phyloP scores from a whole-genome alignment of 1,140 invertebrate species.

The Habropoda laboriosa region DNA sequence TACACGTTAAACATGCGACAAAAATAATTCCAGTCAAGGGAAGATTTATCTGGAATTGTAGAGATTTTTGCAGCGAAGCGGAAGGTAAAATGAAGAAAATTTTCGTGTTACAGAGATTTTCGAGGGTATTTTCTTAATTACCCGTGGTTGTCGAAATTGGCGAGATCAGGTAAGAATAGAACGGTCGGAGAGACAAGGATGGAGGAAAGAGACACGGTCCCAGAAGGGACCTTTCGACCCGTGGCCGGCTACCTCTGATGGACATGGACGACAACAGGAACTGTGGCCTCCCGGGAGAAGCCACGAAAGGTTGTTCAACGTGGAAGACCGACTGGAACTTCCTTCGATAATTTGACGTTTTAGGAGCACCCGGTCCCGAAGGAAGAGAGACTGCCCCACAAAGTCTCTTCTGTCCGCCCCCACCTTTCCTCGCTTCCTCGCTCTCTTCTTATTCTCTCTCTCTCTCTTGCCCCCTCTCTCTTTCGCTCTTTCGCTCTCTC shows the following conservation, averaged over 20 bases:
- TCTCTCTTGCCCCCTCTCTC: not conserved
- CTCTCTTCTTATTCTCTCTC: not conserved
- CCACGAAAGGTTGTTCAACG: slow-evolving; percentile 43
- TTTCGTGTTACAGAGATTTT: too few species aligned
- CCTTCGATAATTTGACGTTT: slow-evolving; percentile 58
- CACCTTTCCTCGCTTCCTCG: not conserved
- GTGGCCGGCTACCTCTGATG: not conserved
- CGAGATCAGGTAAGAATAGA: too few species aligned
- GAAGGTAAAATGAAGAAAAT: too few species aligned
- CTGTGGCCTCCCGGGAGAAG: slow-evolving; percentile 16
- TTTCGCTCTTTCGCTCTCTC: too few species aligned
- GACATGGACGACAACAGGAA: slow-evolving; percentile 12
- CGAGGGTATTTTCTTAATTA: too few species aligned
- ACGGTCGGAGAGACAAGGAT: too few species aligned
- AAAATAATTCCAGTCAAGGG: too few species aligned
- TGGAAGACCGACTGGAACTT: slow-evolving; percentile 39
- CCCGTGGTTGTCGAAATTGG: too few species aligned
- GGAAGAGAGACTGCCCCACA: slow-evolving; percentile 31
- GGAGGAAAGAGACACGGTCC: slow-evolving; percentile 7
- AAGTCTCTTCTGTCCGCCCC: not conserved
- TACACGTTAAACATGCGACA: too few species aligned
- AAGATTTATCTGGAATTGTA: too few species aligned
- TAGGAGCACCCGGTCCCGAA: slow-evolving; percentile 34
- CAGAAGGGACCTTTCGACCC: not conserved
- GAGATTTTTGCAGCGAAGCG: too few species aligned